Conservation (phyloP, 2,888 invertebrate species). For the Aporophyla nigra region DNA sequence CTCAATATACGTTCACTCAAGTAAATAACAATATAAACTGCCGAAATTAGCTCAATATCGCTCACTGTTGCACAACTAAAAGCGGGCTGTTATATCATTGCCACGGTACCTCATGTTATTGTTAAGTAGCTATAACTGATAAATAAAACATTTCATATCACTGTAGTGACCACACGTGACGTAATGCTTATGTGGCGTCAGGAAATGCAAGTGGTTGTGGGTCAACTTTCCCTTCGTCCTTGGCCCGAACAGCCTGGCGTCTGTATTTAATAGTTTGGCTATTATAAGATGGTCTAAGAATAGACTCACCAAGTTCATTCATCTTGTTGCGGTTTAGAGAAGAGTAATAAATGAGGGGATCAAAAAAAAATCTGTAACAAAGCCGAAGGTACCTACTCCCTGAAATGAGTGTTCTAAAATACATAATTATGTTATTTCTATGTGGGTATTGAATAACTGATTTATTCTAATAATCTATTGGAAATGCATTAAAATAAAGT, state of each 20-base stretch:
- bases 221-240: constrained; percentile 62
- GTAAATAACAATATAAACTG: too few species aligned
- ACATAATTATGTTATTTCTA: too few species aligned
- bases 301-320: not conserved
- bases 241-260: not conserved
- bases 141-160: constrained; percentile 62
- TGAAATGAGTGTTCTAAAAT: too few species aligned
- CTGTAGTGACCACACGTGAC: constrained; percentile 16
- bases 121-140: constrained; percentile 44
- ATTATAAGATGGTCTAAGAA: not conserved
- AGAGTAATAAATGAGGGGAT: too few species aligned
- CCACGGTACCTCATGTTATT: not conserved
- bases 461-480: too few species aligned
- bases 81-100: constrained; percentile 34
- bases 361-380: too few species aligned
- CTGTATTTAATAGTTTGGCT: not conserved
- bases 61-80: not conserved
- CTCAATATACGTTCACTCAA: too few species aligned
- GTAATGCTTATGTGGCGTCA: constrained; percentile 40
- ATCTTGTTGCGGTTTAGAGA: too few species aligned
- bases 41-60: too few species aligned
- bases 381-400: too few species aligned
- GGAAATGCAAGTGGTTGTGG: constrained; percentile 49
- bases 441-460: too few species aligned
- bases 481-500: too few species aligned